A percentile compares a stretch with the other conserved stretches of the same genome.
These are phyloP conservation scores for Rhyacophila evoluta DNA, from an alignment of 2,888 invertebrate species.

Conservation along the genomic window DNA sequence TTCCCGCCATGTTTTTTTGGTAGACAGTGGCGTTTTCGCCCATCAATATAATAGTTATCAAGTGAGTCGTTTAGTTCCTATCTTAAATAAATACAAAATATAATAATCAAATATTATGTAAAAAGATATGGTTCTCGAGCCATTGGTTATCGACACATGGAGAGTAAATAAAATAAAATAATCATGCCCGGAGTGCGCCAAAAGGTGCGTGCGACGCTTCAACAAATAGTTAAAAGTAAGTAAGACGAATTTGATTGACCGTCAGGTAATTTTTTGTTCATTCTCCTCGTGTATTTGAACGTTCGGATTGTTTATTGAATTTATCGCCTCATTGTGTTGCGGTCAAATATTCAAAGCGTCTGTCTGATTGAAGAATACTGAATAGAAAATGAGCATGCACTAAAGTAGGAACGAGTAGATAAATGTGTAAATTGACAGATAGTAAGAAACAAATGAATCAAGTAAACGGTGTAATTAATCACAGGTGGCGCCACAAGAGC, in stretches of 20 bases:
- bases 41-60: too few relatives aligned
- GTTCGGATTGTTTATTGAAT: neutral
- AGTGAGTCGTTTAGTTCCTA: too few relatives aligned
- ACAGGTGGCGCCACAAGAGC: too few relatives aligned
- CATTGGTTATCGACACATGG: neutral
- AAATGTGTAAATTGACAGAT: too few relatives aligned
- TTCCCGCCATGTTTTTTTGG: too few relatives aligned
- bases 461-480: too few relatives aligned
- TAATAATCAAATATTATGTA: too few relatives aligned
- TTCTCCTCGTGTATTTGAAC: neutral
- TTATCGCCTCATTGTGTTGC: neutral
- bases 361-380: neutral
- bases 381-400: neutral
- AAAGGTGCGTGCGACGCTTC: neutral
- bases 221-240: neutral
- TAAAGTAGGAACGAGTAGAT: too few relatives aligned
- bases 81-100: too few relatives aligned
- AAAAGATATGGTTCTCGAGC: neutral
- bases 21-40: too few relatives aligned
- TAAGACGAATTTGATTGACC: constrained; percentile 16
- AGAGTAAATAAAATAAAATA: neutral
- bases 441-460: too few relatives aligned
- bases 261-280: neutral
- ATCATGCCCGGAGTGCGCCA: constrained; percentile 7
- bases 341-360: neutral